Evolutionary conservation across 2,888 invertebrate species (phyloP).

Genomic region (Netelia virgata): DNA sequence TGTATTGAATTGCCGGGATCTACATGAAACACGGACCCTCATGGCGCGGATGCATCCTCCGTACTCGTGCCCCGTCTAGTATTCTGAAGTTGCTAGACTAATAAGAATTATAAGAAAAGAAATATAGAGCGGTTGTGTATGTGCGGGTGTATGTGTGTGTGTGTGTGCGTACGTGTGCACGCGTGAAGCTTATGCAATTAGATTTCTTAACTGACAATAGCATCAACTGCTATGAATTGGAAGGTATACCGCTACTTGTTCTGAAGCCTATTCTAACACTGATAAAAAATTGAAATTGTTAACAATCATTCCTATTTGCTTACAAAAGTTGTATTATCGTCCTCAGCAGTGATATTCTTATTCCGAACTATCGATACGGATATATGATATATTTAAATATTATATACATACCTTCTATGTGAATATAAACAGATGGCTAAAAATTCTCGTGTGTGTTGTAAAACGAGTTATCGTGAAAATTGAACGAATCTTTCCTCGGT

Average conservation of each 20-base stretch:
- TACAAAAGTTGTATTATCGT: constrained; percentile 69
- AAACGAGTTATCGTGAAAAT: constrained; percentile 27
- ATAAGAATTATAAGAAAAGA: constrained; percentile 22
- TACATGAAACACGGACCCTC: constrained; percentile 55
- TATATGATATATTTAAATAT: constrained; percentile 48
- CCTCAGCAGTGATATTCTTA: constrained; percentile 59
- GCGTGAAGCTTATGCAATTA: constrained; percentile 55
- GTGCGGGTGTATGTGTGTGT: constrained; percentile 35
- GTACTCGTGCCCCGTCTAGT: constrained; percentile 54
- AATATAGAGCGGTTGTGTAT: constrained; percentile 34
- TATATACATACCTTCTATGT: constrained; percentile 43
- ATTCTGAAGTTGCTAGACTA: constrained; percentile 54
- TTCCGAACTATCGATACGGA: constrained; percentile 55
- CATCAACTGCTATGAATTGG: constrained; percentile 56
- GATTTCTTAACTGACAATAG: constrained; percentile 67
- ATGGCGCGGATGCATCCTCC: constrained; percentile 55
- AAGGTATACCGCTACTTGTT: constrained; percentile 60
- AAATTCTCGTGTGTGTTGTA: constrained; percentile 22
- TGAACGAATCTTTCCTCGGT: constrained; percentile 43
- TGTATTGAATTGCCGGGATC: constrained; percentile 47
- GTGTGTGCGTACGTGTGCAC: constrained; percentile 52
- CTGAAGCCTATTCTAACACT: constrained; percentile 71
- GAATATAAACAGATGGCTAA: constrained; percentile 49
- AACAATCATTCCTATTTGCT: constrained; percentile 76
- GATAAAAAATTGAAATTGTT: constrained; percentile 66